These are phyloP conservation scores for Disparrhopalites patrizii DNA, from an alignment of 2,888 invertebrate genomes.

Conservation along the genomic window DNA sequence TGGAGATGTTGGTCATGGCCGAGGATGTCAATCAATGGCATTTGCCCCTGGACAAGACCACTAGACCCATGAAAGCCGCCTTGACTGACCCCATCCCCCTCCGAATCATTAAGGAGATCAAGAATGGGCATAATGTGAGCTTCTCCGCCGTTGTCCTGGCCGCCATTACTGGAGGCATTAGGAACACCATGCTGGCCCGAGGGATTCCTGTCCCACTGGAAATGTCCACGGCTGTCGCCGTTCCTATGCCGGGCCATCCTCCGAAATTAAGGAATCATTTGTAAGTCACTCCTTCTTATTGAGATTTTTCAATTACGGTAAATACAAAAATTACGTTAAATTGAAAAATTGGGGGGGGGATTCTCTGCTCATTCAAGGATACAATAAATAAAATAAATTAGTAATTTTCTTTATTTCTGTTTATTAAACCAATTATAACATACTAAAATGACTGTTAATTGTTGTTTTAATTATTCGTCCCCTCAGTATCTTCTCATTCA, in stretches of 20 bases:
- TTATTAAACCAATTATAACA: too few species aligned
- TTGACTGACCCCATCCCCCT: conserved; percentile 26
- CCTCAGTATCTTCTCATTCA: conserved; percentile 36
- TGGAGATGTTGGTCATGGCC: conserved; percentile 23
- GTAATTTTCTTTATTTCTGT: too few species aligned
- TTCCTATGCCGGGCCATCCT: conserved; percentile 35
- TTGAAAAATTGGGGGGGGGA: background rate
- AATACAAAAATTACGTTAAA: background rate
- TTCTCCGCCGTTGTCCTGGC: conserved; percentile 31
- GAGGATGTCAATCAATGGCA: conserved; percentile 33
- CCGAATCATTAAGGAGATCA: conserved; percentile 24
- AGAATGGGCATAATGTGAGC: conserved; percentile 22
- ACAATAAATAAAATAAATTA: too few species aligned
- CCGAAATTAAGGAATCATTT: conserved; percentile 34
- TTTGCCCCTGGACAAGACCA: conserved; percentile 9
- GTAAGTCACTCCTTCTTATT: conserved; percentile 9
- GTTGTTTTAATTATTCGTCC: background rate
- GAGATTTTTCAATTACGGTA: background rate
- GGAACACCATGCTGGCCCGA: conserved; percentile 25
- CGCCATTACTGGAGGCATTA: conserved; percentile 29
- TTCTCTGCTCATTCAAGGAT: too few species aligned
- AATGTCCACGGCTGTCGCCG: conserved; percentile 26
- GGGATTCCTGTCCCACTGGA: conserved; percentile 16
- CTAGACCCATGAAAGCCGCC: conserved; percentile 28
- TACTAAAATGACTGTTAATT: too few species aligned